phyloP scores from a whole-genome alignment of 2,797 vertebrate genomes.

The Ispidina lecontei region DNA sequence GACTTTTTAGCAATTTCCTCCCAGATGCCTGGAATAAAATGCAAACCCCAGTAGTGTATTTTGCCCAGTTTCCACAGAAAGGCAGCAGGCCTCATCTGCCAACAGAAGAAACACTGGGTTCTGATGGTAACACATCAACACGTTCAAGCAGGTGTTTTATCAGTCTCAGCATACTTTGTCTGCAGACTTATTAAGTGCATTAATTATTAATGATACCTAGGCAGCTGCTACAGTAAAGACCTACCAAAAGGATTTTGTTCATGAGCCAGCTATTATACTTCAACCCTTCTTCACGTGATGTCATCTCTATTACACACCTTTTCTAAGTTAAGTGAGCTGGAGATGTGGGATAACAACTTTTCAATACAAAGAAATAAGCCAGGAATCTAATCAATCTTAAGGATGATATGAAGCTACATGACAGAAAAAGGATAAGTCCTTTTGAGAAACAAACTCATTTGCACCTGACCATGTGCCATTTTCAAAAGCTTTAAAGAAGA shows the following conservation, averaged over 20 bases:
- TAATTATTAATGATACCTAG: background rate
- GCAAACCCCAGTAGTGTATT: background rate
- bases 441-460: slow-evolving; percentile 54
- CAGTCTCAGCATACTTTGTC: background rate
- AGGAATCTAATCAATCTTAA: slow-evolving; percentile 22
- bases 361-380: slow-evolving; percentile 12
- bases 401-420: background rate
- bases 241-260: background rate
- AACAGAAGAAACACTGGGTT: background rate
- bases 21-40: background rate
- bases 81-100: background rate
- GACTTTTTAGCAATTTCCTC: background rate
- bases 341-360: background rate
- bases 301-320: background rate
- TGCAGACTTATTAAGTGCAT: background rate
- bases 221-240: background rate
- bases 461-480: slow-evolving; percentile 34
- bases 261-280: background rate
- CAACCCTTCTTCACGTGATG: background rate
- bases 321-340: background rate
- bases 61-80: background rate
- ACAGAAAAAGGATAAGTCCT: slow-evolving; percentile 48
- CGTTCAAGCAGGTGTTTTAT: background rate
- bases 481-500: slow-evolving; percentile 35
- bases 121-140: background rate